phyloP scores from a whole-genome alignment of 2,797 vertebrate genomes.

The Astyanax mexicanus region DNA sequence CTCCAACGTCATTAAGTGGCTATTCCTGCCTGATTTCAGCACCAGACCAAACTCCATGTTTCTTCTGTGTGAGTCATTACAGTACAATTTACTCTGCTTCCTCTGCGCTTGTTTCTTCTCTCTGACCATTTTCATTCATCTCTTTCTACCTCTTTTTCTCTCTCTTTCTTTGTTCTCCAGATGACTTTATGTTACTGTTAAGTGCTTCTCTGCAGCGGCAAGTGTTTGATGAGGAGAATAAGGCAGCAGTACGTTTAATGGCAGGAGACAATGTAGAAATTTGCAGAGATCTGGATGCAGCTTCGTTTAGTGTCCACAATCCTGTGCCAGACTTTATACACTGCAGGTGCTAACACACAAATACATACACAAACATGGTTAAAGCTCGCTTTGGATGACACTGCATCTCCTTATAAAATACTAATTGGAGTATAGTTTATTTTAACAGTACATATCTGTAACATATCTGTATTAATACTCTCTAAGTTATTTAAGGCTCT shows the following conservation, averaged over 20 bases:
- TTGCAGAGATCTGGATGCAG: constrained; percentile 95
- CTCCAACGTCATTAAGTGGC: constrained; percentile 96
- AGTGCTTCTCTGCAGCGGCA: constrained; percentile 94
- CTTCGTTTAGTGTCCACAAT: constrained; percentile 96
- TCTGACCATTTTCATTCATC: too few species aligned
- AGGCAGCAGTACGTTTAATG: constrained; percentile 92
- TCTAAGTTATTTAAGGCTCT: too few species aligned
- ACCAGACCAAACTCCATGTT: constrained; percentile 87
- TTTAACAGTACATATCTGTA: too few species aligned
- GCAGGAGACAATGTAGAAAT: constrained; percentile 98
- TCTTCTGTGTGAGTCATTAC: constrained; percentile 88
- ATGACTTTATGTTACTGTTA: constrained; percentile 95
- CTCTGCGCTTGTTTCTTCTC: background rate
- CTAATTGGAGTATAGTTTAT: too few species aligned
- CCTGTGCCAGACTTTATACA: constrained; percentile 98
- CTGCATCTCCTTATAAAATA: too few species aligned
- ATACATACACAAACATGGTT: constrained; percentile 35
- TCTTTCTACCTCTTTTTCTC: background rate
- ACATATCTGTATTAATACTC: too few species aligned
- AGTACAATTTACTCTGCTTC: background rate
- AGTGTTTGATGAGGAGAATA: constrained; percentile 97
- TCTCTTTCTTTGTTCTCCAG: constrained; percentile 67
- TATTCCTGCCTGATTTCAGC: constrained; percentile 94
- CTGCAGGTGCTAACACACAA: constrained; percentile 84
- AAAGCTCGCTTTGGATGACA: background rate